Evolutionary conservation across 23 tunicate genomes (phyloP).

Genomic region (Botrylloides violaceus): DNA sequence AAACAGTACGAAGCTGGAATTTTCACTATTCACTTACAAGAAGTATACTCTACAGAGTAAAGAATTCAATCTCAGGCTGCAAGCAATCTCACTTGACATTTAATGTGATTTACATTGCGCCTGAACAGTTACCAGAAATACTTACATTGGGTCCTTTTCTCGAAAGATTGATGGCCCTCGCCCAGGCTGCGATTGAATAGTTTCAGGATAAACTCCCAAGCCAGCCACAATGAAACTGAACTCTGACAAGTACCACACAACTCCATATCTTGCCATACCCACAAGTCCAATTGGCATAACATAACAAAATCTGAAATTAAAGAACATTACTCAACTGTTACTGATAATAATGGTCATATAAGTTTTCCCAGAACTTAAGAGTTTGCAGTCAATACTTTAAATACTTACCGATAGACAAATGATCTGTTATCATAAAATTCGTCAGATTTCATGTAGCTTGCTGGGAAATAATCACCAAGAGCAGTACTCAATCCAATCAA

Average conservation of each 20-base stretch:
- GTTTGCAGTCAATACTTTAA: background rate
- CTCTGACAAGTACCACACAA: slow-evolving; percentile 21
- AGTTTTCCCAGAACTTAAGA: no score
- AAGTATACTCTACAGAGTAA: no score
- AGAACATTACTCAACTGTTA: no score
- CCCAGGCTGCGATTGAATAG: slow-evolving; percentile 7
- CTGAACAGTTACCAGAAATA: background rate
- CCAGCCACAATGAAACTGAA: slow-evolving; percentile 9
- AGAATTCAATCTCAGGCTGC: no score
- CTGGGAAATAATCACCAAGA: background rate
- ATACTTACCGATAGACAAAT: slow-evolving; percentile 18
- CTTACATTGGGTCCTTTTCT: slow-evolving; percentile 9
- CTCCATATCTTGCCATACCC: slow-evolving; percentile 17
- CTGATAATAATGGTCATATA: background rate
- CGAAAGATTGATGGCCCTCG: slow-evolving; percentile 14
- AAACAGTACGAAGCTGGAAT: no score
- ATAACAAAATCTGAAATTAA: slow-evolving; percentile 7
- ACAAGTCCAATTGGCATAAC: slow-evolving; percentile 6
- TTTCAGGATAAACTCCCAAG: slow-evolving; percentile 12
- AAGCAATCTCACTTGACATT: background rate
- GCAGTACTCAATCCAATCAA: background rate
- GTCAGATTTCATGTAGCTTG: slow-evolving; percentile 10
- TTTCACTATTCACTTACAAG: no score
- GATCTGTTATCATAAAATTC: slow-evolving; percentile 24
- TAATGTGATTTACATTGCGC: background rate